These are phyloP conservation scores for Botia kubotai DNA, from an alignment of 2,797 vertebrate genomes.

Conservation along the genomic window DNA sequence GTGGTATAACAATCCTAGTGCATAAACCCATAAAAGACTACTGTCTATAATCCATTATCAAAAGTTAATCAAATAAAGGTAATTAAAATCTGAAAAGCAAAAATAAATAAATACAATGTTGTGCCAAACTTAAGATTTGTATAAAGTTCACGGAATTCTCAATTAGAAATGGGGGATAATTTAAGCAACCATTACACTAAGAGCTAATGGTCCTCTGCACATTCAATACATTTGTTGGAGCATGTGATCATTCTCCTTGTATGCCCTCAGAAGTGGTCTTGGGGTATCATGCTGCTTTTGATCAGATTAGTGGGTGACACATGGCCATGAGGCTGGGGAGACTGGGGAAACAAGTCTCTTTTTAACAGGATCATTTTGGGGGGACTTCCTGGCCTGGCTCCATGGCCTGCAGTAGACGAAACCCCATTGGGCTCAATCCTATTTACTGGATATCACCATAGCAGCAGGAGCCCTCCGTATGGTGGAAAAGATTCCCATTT, in stretches of 20 bases:
- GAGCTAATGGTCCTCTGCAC: neutral
- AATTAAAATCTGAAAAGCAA: neutral
- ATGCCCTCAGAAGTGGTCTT: conserved; percentile 32
- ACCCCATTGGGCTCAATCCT: conserved; percentile 63
- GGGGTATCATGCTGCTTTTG: conserved; percentile 42
- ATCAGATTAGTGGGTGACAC: conserved; percentile 47
- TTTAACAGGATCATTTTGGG: conserved; percentile 46
- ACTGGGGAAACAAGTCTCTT: conserved; percentile 16
- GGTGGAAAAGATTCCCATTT: conserved; percentile 58
- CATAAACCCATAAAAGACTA: neutral
- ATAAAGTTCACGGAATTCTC: neutral
- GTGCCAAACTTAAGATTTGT: neutral
- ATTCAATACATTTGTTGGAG: neutral
- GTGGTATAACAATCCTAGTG: neutral
- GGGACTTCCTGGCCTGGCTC: conserved; percentile 25
- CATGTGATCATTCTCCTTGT: conserved; percentile 18
- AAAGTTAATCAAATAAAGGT: neutral
- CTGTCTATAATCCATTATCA: neutral
- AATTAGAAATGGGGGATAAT: neutral
- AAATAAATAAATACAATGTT: neutral
- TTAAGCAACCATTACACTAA: too few species aligned
- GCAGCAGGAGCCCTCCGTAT: conserved; percentile 58
- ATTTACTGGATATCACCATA: conserved; percentile 63
- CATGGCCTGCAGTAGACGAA: conserved; percentile 45
- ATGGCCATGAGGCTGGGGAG: conserved; percentile 14